Percentiles rank a stretch among this genome's conserved stretches.
Conservation (phyloP, 1,140 invertebrate species). For the Andrena cerasifolii region DNA sequence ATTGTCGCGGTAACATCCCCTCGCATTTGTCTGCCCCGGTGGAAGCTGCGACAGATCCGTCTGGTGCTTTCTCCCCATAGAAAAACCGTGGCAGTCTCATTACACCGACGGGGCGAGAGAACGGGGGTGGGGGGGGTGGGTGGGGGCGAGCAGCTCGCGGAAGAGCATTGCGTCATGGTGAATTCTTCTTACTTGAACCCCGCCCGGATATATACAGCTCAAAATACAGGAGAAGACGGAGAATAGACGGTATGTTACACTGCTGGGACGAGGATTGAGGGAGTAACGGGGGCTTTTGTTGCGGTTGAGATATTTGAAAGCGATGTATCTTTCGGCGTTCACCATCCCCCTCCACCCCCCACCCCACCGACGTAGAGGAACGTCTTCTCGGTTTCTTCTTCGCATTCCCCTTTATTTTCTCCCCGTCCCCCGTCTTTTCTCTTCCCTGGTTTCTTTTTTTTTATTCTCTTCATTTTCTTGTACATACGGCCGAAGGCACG, state of each 20-base stretch:
- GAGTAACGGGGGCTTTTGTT: conserved; percentile 62
- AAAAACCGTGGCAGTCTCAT: conserved; percentile 33
- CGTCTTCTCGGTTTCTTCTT: conserved; percentile 35
- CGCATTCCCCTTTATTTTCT: conserved; percentile 17
- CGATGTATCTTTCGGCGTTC: conserved; percentile 51
- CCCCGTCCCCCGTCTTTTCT: not conserved
- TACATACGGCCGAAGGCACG: conserved; percentile 24
- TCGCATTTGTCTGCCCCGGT: conserved; percentile 13
- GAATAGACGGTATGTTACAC: conserved; percentile 43
- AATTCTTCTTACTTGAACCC: conserved; percentile 35
- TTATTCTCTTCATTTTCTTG: conserved; percentile 25
- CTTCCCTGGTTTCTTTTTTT: not conserved
- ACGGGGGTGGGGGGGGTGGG: too few relatives aligned
- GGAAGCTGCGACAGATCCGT: not conserved
- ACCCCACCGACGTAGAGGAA: conserved; percentile 1
- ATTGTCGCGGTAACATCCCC: not conserved
- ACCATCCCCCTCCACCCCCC: not conserved
- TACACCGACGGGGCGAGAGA: conserved; percentile 30
- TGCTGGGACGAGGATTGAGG: conserved; percentile 33
- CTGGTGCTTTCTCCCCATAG: conserved; percentile 9
- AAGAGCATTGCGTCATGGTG: conserved; percentile 21
- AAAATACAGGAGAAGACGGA: conserved; percentile 17
- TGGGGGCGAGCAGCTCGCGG: not conserved
- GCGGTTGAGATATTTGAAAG: conserved; percentile 68
- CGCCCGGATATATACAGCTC: conserved; percentile 1